Base-by-base conservation (phyloP, 1,140 invertebrate species). In the Platyura marginata region DNA sequence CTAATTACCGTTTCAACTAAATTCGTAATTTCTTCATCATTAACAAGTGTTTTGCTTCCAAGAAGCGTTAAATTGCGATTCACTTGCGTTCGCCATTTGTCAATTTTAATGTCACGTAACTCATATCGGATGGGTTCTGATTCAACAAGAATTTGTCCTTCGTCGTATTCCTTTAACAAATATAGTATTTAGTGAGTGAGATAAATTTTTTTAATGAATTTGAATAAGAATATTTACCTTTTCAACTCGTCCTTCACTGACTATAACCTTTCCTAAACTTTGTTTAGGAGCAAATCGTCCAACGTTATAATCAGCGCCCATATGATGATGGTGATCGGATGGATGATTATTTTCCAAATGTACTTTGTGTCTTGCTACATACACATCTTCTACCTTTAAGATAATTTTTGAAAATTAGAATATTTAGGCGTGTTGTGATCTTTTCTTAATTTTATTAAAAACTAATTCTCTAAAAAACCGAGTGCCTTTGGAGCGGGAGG, bases 51-150 rank as follows among this genome's bases (percentile, higher is more conserved):
- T 9, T 69, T 65, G 41, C 70, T 60, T 4, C 71, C 77, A 35
- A 84, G 62, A 39, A 74, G 57, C 39, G 60, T 60, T 1, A 63
- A 56, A 32, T 68, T 66, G 33, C 66, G 65, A 21, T 66, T 68
- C 2, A 70, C 59, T 18, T 67, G 66, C 44, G 67, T 66, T 35
- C 73, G 73, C 38, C 55, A 53, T 41, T 65, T 55, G 46, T 76
- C 74, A 39, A 81, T 65, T 45, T 72, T 73, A 2, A 83, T 70
- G 29, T 67, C 59, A 29, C 64, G 72, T 45, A 88, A 53, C 53
- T 83, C 78, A 53, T 88, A 88, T 41, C 65, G 67, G 15, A 74
- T 66, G 5, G 83, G 81, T 57, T 87, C 81, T 0, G 74, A 75
- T 59, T 86, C 82, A 1, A 84, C 70, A 2, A 88, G 60, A 21